These are phyloP conservation scores for Lampris megalopsis DNA, from an alignment of 2,113 vertebrate species.

Conservation along the genomic window DNA sequence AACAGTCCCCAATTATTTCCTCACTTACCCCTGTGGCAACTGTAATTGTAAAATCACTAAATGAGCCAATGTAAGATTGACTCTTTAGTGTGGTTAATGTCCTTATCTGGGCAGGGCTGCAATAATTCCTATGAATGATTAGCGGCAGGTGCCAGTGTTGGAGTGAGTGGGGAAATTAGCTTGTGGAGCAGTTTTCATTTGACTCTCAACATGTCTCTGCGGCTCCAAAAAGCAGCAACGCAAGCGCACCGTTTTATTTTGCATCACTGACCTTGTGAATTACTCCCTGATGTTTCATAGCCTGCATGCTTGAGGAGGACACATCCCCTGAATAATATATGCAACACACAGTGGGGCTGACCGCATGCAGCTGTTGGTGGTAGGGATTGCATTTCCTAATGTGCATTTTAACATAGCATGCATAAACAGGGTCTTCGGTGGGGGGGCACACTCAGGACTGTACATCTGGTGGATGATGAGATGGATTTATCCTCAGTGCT, in stretches of 20 bases:
- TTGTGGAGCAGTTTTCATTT: slow-evolving; percentile 42
- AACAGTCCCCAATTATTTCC: slow-evolving; percentile 70
- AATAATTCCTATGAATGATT: slow-evolving; percentile 61
- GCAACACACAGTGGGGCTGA: slow-evolving; percentile 31
- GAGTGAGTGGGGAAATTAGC: slow-evolving; percentile 50
- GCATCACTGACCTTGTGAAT: slow-evolving; percentile 54
- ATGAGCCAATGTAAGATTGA: slow-evolving; percentile 69
- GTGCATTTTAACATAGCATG: slow-evolving; percentile 49
- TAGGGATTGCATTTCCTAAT: slow-evolving; percentile 4
- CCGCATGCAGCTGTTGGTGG: slow-evolving; percentile 1
- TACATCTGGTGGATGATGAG: slow-evolving; percentile 66
- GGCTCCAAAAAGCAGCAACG: slow-evolving; percentile 39
- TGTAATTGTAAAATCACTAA: slow-evolving; percentile 66
- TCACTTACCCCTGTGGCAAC: slow-evolving; percentile 49
- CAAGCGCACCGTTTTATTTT: slow-evolving; percentile 49
- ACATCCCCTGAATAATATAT: slow-evolving; percentile 37
- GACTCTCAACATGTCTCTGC: slow-evolving; percentile 44
- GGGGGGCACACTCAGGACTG: slow-evolving; percentile 45
- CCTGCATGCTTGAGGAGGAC: slow-evolving; percentile 17
- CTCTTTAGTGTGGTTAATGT: slow-evolving; percentile 56
- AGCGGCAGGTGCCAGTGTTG: slow-evolving; percentile 44
- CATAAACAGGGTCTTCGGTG: slow-evolving; percentile 51
- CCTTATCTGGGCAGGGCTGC: slow-evolving; percentile 60
- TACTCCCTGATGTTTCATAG: slow-evolving; percentile 29
- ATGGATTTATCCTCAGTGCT: slow-evolving; percentile 42